A percentile compares a stretch with the other conserved stretches of the same genome.
These are phyloP conservation scores for Drosophila asahinai DNA, from an alignment of 1,140 invertebrate genomes.

Conservation along the genomic window DNA sequence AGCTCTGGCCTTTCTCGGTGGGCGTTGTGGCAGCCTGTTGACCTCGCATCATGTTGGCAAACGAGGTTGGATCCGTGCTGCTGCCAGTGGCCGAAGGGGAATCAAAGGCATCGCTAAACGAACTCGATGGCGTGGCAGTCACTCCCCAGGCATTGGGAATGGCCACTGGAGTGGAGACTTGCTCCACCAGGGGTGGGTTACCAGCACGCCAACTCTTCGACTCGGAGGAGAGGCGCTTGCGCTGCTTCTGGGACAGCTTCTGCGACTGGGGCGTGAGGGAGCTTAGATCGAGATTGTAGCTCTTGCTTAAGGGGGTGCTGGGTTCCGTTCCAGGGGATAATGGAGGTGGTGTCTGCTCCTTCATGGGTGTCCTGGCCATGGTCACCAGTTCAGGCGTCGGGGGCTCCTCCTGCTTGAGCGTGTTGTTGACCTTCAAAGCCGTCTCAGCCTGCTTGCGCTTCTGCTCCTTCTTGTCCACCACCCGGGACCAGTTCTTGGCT, in stretches of 20 bases:
- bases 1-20: conserved; percentile 64
- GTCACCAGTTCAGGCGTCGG: conserved; percentile 32
- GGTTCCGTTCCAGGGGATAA: conserved; percentile 31
- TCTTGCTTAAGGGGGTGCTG: conserved; percentile 49
- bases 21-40: conserved; percentile 6
- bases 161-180: conserved; percentile 34
- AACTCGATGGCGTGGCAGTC: conserved; percentile 16
- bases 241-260: conserved; percentile 87
- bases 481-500: conserved; percentile 70
- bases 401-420: conserved; percentile 76
- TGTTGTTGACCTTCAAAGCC: conserved; percentile 79
- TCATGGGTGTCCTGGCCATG: conserved; percentile 27
- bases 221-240: conserved; percentile 85
- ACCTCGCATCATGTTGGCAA: conserved; percentile 78
- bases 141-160: conserved; percentile 80
- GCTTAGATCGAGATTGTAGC: conserved; percentile 77
- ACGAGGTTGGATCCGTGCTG: conserved; percentile 66
- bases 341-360: conserved; percentile 46
- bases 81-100: conserved; percentile 60
- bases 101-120: conserved; percentile 36
- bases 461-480: conserved; percentile 77
- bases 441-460: conserved; percentile 76
- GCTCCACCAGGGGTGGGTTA: conserved; percentile 29
- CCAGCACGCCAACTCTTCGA: conserved; percentile 56
- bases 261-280: conserved; percentile 71